These are phyloP conservation scores for Novumbra hubbsi DNA, from an alignment of 2,797 vertebrate species.

Conservation along the genomic window DNA sequence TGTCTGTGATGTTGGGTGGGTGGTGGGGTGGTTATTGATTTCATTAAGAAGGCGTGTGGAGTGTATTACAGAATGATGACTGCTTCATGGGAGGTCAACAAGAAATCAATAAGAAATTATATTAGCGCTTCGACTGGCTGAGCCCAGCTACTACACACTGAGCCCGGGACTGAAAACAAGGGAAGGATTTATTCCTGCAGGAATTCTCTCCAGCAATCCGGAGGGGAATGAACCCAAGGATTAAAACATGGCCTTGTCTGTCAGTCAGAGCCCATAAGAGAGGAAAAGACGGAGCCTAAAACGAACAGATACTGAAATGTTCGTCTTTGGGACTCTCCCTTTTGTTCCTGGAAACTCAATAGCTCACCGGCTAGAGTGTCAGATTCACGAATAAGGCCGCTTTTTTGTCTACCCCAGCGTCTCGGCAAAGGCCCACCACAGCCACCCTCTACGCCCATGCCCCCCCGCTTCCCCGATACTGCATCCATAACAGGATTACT, in stretches of 20 bases:
- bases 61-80: constrained; percentile 82
- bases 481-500: constrained; percentile 48
- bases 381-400: not conserved
- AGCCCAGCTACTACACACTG: constrained; percentile 45
- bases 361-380: not conserved
- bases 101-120: constrained; percentile 84
- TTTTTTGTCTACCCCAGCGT: constrained; percentile 1
- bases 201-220: constrained; percentile 39
- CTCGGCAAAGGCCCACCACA: not conserved
- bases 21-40: constrained; percentile 71
- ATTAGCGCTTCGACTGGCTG: constrained; percentile 68
- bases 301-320: constrained; percentile 30
- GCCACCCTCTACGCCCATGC: constrained; percentile 10
- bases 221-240: constrained; percentile 20
- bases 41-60: constrained; percentile 79
- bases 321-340: constrained; percentile 19
- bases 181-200: constrained; percentile 50
- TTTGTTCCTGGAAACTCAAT: not conserved
- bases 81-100: constrained; percentile 83
- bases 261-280: constrained; percentile 17
- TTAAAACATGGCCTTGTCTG: constrained; percentile 47
- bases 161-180: constrained; percentile 37
- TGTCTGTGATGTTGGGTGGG: constrained; percentile 19
- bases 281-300: not conserved
- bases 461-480: constrained; percentile 35